Conservation (phyloP, 2,113 vertebrate species). For the Hypanus sabinus region DNA sequence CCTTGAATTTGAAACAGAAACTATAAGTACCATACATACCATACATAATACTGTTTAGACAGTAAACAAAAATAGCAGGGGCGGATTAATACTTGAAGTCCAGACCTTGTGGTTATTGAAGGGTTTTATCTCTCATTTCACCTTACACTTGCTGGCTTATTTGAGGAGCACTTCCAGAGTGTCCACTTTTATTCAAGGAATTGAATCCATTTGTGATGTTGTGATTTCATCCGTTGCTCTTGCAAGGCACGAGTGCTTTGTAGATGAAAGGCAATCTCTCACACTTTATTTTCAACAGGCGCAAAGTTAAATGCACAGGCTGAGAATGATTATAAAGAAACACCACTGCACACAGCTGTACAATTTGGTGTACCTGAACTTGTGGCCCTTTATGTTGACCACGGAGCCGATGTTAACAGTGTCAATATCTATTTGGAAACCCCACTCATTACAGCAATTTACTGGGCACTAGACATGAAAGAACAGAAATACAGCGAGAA, state of each 20-base stretch:
- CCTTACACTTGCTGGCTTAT: neutral
- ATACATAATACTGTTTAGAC: neutral
- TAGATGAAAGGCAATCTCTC: neutral
- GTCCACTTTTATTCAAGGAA: neutral
- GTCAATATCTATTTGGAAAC: conserved; percentile 76
- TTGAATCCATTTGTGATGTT: neutral
- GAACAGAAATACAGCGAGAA: conserved; percentile 75
- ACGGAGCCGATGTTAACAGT: conserved; percentile 68
- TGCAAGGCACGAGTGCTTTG: neutral
- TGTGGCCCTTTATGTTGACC: conserved; percentile 68
- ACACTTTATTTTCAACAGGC: conserved; percentile 54
- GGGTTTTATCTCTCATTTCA: neutral
- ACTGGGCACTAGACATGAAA: conserved; percentile 76
- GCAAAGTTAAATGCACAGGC: conserved; percentile 73
- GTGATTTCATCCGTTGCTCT: neutral
- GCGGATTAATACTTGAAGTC: neutral
- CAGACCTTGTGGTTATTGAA: neutral
- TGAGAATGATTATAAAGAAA: conserved; percentile 73
- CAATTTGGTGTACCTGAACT: conserved; percentile 75
- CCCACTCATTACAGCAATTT: conserved; percentile 70
- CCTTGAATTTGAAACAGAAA: neutral
- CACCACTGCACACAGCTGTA: conserved; percentile 73
- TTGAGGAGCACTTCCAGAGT: neutral
- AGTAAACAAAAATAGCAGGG: neutral
- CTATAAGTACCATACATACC: neutral